Percentiles rank a stretch among this genome's conserved stretches.
Evolutionary conservation across 2,797 vertebrate species (phyloP).

Genomic region (Melanotaenia pygmaea): DNA sequence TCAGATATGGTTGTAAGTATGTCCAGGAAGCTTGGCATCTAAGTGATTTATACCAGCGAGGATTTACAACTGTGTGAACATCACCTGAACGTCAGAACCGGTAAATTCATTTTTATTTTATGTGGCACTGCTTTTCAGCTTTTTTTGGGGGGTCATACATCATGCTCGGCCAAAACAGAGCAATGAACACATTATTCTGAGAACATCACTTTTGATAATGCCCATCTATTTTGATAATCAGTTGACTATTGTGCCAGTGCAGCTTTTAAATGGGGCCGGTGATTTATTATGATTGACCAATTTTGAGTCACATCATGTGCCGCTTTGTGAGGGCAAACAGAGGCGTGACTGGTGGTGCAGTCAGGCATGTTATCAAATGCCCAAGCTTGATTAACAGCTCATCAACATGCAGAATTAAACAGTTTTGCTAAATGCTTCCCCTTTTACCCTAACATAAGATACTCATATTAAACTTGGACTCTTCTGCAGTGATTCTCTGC

Average conservation of each 20-base stretch:
- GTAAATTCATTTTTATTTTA: constrained; percentile 45
- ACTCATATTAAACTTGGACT: constrained; percentile 62
- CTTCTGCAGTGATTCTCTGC: constrained; percentile 25
- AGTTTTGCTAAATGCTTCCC: constrained; percentile 62
- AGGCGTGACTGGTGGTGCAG: constrained; percentile 76
- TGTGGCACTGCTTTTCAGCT: constrained; percentile 51
- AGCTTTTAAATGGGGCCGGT: constrained; percentile 56
- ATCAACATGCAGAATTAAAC: constrained; percentile 78
- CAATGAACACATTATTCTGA: constrained; percentile 74
- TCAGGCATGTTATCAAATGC: constrained; percentile 77
- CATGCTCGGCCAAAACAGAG: constrained; percentile 51
- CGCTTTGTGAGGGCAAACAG: constrained; percentile 70
- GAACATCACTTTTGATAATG: constrained; percentile 74
- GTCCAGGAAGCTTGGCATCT: constrained; percentile 45
- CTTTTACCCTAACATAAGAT: constrained; percentile 54
- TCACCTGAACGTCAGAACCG: constrained; percentile 50
- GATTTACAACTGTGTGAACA: constrained; percentile 61
- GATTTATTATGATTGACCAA: constrained; percentile 79
- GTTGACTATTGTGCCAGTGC: constrained; percentile 67
- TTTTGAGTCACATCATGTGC: constrained; percentile 76
- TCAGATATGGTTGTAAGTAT: constrained; percentile 30
- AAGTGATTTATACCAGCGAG: constrained; percentile 54
- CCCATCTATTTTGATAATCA: constrained; percentile 79
- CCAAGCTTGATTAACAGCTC: constrained; percentile 75
- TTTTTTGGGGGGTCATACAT: constrained; percentile 70